Evolutionary conservation across 2,797 vertebrate species (phyloP).

Genomic region (Crenuchus spilurus): DNA sequence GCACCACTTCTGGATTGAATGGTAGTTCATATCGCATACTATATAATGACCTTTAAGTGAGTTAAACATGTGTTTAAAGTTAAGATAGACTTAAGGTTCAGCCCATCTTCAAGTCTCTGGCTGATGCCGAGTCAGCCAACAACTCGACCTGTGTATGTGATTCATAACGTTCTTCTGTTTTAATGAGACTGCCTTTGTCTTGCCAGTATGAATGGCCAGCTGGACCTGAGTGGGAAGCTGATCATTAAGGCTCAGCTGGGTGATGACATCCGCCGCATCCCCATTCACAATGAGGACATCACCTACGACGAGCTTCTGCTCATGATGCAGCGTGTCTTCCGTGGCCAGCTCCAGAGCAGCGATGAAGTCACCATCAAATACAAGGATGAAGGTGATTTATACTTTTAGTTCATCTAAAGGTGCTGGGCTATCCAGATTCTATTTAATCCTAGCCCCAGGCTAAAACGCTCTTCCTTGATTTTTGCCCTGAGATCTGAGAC

Average conservation of each 20-base stretch:
- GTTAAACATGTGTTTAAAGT: background rate
- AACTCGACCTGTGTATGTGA: background rate
- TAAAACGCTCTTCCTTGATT: background rate
- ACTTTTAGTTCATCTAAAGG: background rate
- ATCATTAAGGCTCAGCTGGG: slow-evolving; percentile 99
- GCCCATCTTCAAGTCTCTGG: background rate
- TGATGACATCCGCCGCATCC: slow-evolving; percentile 97
- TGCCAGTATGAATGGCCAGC: slow-evolving; percentile 91
- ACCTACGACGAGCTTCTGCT: slow-evolving; percentile 97
- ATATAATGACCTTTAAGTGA: too few species aligned
- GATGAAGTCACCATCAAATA: slow-evolving; percentile 99
- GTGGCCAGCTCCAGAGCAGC: slow-evolving; percentile 95
- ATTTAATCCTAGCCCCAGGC: background rate
- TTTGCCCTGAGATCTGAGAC: background rate
- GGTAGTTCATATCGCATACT: too few species aligned
- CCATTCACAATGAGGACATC: slow-evolving; percentile 99
- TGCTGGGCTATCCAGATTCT: background rate
- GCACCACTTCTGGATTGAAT: too few species aligned
- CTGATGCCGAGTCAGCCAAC: background rate
- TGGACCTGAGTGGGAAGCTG: slow-evolving; percentile 97
- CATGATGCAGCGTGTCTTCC: slow-evolving; percentile 99
- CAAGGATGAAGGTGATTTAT: slow-evolving; percentile 92
- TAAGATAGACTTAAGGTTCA: background rate
- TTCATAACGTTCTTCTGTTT: background rate
- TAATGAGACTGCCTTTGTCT: background rate